Conservation (phyloP, 2,888 invertebrate species). For the Dryobotodes eremita region DNA sequence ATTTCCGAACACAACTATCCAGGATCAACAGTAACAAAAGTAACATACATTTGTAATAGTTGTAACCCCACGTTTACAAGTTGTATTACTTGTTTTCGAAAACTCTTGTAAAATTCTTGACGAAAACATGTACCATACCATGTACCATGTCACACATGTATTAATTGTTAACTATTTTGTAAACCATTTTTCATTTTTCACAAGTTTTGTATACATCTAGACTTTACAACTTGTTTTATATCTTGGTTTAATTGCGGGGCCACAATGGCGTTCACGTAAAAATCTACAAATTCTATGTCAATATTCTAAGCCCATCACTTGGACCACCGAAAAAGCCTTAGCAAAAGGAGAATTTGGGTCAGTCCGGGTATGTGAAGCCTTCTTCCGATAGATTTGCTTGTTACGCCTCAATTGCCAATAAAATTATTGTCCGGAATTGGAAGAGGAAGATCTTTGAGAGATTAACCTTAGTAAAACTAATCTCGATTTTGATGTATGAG, state of each 20-base stretch:
- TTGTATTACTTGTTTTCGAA: too few relatives aligned
- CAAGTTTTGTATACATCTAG: too few relatives aligned
- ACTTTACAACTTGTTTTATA: too few relatives aligned
- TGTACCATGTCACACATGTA: too few relatives aligned
- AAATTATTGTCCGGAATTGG: constrained; percentile 74
- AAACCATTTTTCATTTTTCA: too few relatives aligned
- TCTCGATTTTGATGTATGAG: constrained; percentile 42
- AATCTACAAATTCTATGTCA: neutral
- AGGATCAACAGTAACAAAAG: neutral
- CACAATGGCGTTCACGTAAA: neutral
- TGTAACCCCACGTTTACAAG: too few relatives aligned
- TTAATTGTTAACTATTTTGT: too few relatives aligned
- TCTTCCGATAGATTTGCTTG: constrained; percentile 86
- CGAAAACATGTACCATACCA: too few relatives aligned
- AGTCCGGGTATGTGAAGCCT: constrained; percentile 79
- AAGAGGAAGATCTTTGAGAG: constrained; percentile 69
- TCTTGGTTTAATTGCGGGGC: too few relatives aligned
- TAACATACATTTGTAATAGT: neutral
- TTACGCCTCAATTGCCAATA: constrained; percentile 80
- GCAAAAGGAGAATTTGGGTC: constrained; percentile 80
- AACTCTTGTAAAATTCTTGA: too few relatives aligned
- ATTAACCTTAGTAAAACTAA: constrained; percentile 66
- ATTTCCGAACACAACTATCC: neutral
- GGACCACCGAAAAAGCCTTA: constrained; percentile 66
- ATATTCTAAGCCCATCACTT: constrained; percentile 45